Base-by-base conservation (phyloP, 92 coral and sea anemone species). In the Phenganax marumi region DNA sequence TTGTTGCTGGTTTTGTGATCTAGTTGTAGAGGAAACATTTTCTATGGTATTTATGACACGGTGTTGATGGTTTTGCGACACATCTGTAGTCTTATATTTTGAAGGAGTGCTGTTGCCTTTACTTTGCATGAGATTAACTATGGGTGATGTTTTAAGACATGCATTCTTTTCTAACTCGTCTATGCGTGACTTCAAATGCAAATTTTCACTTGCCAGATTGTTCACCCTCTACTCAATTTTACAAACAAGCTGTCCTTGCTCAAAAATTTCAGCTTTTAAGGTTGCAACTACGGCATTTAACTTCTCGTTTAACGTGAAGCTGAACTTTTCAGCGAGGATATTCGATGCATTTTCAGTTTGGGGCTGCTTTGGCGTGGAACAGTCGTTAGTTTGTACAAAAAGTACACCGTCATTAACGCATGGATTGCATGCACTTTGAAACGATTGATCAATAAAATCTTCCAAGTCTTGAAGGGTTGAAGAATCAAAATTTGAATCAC, bases 101-200 rank as follows among this genome's bases (percentile, higher is more conserved):
- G 62, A 56, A 56, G 62, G 62, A 56, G n/a, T 56, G 62, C 8
- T 56, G 18, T 56, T 21, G 18, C 18, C 62, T 3, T 10, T 10
- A 56, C 62, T 16, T 56, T 56, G 3, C 4, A 4, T 16, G 62
- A 56, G 62, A 3, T 56, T 56, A 56, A 2, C 10, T 16, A 16
- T 56, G 18, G 62, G 62, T 3, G 6, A 12, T 4, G 62, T 56
- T 7, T 56, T 8, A 56, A 8, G 8, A 7, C 8, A 8, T 56
- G n/a, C n/a, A n/a, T n/a, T n/a, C n/a, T n/a, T n/a, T n/a, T n/a
- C n/a, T n/a, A n/a, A n/a, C n/a, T 56, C 18, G 18, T 56, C 62
- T 56, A 56, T 56, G 18, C 62, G 62, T 56, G 62, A 56, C 62
- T 21, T 56, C 18, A 56, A 56, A 56, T 56, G 62, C 62, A 56